Base-by-base conservation (phyloP, 2,113 vertebrate genomes). In the Brevimyrus niger region DNA sequence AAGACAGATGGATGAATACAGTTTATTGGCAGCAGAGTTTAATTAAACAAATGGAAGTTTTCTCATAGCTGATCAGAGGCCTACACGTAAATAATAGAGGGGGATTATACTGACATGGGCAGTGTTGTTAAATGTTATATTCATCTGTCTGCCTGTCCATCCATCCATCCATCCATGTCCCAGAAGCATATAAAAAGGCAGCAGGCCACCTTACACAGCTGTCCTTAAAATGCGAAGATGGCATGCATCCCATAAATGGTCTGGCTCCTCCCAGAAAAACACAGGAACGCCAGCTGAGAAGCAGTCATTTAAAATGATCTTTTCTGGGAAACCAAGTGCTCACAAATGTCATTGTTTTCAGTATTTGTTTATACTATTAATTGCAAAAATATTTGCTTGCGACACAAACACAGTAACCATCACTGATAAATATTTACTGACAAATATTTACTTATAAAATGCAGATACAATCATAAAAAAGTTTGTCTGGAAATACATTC, bases 331-430 rank as follows among this genome's bases (percentile, higher is more conserved):
- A 65, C 1, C 19, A 31, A 61, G 21, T 46, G 53, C 35, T n/a
- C 51, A 65, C 53, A 87, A 58, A 87, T 23, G 38, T 61, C 48
- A 6, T 6, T 2, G 7, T 42, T 44, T 46, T 61, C 53, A 17
- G 58, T 51, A 19, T 61, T 87, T 86, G 84, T 87, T 89, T 86
- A 89, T 73, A 48, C 7, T 47, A 47, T 87, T 89, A 55, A 35
- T 27, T 44, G 46, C 10, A 50, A n/a, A 69, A 89, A 65, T 27
- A 21, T 21, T 89, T 89, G 53, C 38, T 47, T 89, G 80, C 44
- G 23, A 17, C 50, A 85, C 46, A 89, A 61, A 86, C 82, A 89
- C 76, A 31, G 23, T 23, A 89, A 53, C 23, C 1, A 10, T 48
- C 35, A 89, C 31, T 23, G 21, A 50, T 42, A 58, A 58, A 87